Conservation (phyloP, 1,140 invertebrate species). For the Lordiphosa collinella region DNA sequence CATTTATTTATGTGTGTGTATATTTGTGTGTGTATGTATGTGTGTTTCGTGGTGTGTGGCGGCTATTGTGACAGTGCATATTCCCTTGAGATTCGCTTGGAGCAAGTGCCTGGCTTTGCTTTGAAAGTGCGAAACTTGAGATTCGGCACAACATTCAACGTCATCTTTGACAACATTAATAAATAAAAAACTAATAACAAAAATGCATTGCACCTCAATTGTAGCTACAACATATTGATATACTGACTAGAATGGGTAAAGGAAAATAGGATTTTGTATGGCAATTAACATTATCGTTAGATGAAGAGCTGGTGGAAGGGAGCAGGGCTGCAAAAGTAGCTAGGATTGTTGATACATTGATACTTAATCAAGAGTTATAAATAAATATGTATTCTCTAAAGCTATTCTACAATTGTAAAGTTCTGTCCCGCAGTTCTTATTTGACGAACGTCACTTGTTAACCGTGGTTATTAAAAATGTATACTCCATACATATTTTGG, state of each 20-base stretch:
- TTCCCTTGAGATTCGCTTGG: slow-evolving; percentile 71
- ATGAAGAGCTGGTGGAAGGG: slow-evolving; percentile 3
- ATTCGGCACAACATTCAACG: slow-evolving; percentile 59
- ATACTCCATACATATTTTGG: too few species aligned
- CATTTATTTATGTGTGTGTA: slow-evolving; percentile 26
- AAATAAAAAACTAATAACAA: slow-evolving; percentile 76
- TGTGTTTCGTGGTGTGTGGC: slow-evolving; percentile 13
- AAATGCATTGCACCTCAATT: slow-evolving; percentile 64
- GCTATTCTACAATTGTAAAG: too few species aligned
- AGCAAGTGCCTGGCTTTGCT: slow-evolving; percentile 48
- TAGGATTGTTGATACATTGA: background rate
- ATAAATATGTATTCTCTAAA: too few species aligned
- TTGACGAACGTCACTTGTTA: too few species aligned
- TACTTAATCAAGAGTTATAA: too few species aligned
- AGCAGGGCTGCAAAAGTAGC: too few species aligned
- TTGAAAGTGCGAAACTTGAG: slow-evolving; percentile 64
- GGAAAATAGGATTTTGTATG: slow-evolving; percentile 4
- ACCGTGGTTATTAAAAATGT: too few species aligned
- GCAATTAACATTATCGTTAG: slow-evolving; percentile 4
- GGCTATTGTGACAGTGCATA: slow-evolving; percentile 50
- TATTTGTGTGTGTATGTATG: slow-evolving; percentile 10
- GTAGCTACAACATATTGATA: slow-evolving; percentile 38
- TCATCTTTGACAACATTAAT: slow-evolving; percentile 14
- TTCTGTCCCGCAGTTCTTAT: too few species aligned
- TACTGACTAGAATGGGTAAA: slow-evolving; percentile 62